Evolutionary conservation across 2,797 vertebrate species (phyloP).

Genomic region (Pseudomugil tenellus): DNA sequence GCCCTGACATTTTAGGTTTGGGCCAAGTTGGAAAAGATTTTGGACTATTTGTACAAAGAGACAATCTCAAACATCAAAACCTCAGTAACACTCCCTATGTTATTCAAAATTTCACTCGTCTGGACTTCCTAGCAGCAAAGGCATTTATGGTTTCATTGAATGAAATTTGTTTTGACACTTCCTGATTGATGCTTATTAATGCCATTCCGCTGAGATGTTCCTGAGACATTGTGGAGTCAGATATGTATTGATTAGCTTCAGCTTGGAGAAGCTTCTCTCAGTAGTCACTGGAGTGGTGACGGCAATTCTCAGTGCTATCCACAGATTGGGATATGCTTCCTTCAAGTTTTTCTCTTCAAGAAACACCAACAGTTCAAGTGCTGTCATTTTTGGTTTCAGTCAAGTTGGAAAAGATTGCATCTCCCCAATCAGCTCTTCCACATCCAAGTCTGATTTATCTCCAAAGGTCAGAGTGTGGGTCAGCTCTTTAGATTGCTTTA

Average conservation of each 20-base stretch:
- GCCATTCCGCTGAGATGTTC: not conserved
- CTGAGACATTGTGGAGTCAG: conserved; percentile 3
- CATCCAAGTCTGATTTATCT: not conserved
- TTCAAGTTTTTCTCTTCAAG: not conserved
- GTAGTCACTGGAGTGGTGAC: not conserved
- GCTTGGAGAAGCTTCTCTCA: not conserved
- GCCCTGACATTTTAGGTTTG: no score
- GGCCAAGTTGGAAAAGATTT: no score
- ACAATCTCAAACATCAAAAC: no score
- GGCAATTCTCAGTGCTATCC: not conserved
- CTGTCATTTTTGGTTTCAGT: not conserved
- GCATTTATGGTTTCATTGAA: conserved; percentile 4
- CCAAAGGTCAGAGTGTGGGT: not conserved
- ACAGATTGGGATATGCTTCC: conserved; percentile 8
- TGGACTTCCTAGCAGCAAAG: not conserved
- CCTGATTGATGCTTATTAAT: conserved; percentile 4
- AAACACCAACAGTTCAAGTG: not conserved
- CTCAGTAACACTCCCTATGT: no score
- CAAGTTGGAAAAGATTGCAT: not conserved
- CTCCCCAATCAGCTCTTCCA: not conserved
- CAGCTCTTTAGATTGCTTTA: not conserved
- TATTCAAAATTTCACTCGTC: no score
- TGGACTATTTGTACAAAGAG: no score
- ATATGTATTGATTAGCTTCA: conserved; percentile 1
- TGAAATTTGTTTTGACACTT: not conserved